These are phyloP conservation scores for Eulemur mongoz DNA, from an alignment of 2,797 vertebrate species.

Conservation along the genomic window DNA sequence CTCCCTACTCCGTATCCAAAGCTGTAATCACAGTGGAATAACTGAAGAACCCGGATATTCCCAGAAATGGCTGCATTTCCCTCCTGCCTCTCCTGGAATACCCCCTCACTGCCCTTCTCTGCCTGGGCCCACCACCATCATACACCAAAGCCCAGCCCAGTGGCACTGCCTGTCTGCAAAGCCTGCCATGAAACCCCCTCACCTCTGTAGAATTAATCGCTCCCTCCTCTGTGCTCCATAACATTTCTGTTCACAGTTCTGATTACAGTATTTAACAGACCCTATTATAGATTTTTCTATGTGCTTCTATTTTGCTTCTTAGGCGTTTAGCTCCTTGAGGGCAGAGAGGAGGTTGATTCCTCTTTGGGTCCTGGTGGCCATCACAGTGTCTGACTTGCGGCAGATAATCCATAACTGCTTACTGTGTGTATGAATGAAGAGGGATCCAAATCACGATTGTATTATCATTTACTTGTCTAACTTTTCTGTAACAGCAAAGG, in stretches of 20 bases:
- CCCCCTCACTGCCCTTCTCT: background rate
- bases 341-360: background rate
- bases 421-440: background rate
- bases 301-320: background rate
- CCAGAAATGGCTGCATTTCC: background rate
- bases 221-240: background rate
- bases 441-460: background rate
- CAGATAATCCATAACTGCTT: background rate
- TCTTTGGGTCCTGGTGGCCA: background rate
- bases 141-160: background rate
- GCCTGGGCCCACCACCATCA: too few relatives aligned
- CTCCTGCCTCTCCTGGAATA: background rate
- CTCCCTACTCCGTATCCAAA: background rate
- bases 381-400: background rate
- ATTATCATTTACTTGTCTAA: background rate
- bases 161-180: background rate
- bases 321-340: background rate
- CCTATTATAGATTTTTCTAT: background rate
- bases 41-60: background rate
- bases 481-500: constrained; percentile 19
- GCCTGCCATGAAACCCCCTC: background rate
- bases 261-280: background rate
- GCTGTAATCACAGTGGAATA: background rate
- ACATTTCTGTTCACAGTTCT: background rate
- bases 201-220: background rate